These are phyloP conservation scores for Stomatorhinus walkeri DNA, from an alignment of 2,797 vertebrate species.

Conservation along the genomic window DNA sequence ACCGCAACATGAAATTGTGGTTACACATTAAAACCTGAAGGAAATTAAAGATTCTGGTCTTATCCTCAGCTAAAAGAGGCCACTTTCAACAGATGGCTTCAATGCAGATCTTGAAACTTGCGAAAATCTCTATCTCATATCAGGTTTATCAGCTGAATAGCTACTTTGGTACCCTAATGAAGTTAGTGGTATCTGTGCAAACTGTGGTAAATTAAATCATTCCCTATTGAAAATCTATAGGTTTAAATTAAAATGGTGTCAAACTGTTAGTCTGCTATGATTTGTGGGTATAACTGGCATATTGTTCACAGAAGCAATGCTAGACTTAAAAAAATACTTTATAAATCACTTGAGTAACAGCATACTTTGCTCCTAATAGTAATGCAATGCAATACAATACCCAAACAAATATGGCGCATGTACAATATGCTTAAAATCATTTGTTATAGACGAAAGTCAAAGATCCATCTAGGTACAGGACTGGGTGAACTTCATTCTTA, in stretches of 20 bases:
- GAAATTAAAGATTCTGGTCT: background rate
- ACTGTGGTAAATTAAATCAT: background rate
- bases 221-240: background rate
- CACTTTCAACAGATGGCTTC: background rate
- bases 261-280: background rate
- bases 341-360: background rate
- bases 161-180: background rate
- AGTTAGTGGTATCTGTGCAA: background rate
- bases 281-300: background rate
- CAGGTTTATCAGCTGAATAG: background rate
- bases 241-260: background rate
- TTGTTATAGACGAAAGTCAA: background rate
- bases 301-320: background rate
- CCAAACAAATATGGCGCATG: background rate
- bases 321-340: background rate
- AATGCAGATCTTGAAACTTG: background rate
- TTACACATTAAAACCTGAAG: background rate
- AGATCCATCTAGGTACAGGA: background rate
- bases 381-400: background rate
- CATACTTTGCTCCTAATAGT: background rate
- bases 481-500: background rate
- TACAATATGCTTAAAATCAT: background rate
- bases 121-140: background rate
- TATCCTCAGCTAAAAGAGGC: background rate
- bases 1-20: background rate